Conservation (phyloP, 2,888 invertebrate genomes). For the Trachelus iudaicus region DNA sequence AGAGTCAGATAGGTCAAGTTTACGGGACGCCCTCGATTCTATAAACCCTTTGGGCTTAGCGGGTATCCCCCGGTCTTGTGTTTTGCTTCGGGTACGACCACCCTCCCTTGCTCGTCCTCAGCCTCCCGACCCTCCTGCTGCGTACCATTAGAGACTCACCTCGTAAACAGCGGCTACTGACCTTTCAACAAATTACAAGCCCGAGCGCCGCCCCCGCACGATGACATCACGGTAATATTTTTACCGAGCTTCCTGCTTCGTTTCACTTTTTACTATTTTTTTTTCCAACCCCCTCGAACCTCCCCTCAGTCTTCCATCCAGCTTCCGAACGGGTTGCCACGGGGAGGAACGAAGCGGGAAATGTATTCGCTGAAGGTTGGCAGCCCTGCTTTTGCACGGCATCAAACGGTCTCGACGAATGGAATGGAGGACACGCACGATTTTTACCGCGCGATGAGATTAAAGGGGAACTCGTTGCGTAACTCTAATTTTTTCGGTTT, state of each 20-base stretch:
- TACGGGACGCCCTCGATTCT: slow-evolving; percentile 54
- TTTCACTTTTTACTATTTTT: slow-evolving; percentile 6
- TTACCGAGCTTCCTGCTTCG: slow-evolving; percentile 21
- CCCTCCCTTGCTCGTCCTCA: slow-evolving; percentile 27
- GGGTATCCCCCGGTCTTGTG: slow-evolving; percentile 51
- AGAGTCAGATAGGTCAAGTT: slow-evolving; percentile 57
- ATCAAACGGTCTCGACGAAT: background rate
- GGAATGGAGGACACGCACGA: background rate
- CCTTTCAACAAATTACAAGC: slow-evolving; percentile 38
- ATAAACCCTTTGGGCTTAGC: slow-evolving; percentile 60
- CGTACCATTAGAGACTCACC: slow-evolving; percentile 45
- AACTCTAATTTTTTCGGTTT: background rate
- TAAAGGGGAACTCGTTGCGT: background rate
- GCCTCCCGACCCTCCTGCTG: slow-evolving; percentile 45
- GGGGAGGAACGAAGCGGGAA: background rate
- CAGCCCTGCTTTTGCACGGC: background rate
- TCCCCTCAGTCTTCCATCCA: background rate
- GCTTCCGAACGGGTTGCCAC: background rate
- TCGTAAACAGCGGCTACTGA: slow-evolving; percentile 40
- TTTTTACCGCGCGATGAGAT: background rate
- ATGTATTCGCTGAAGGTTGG: background rate
- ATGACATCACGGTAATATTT: slow-evolving; percentile 17
- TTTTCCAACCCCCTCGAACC: slow-evolving; percentile 20
- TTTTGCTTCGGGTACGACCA: slow-evolving; percentile 41
- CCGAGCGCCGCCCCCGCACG: background rate